Evolutionary conservation across 2,888 invertebrate genomes (phyloP), one percentile per base, ranked within the genome.

Genomic region (Arenicola marina): DNA sequence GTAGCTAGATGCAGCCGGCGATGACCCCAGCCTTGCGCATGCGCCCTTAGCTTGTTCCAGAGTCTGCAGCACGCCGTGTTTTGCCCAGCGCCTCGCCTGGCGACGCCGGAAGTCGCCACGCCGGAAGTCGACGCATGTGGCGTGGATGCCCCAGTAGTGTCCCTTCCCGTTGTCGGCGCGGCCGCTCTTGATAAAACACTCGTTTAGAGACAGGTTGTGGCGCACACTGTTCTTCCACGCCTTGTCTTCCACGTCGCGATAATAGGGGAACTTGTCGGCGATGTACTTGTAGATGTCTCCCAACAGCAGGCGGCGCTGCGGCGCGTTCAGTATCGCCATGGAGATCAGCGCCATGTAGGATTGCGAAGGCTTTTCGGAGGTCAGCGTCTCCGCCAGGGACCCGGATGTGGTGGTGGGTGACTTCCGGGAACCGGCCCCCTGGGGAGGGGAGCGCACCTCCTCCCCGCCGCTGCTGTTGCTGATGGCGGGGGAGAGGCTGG

Each of bases 111-210:
- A 66, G 45, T 64, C 59, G 11, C 63, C 66, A 26, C 38, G 31
- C 44, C 18, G 21, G 58, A 66, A 66, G n/a, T 63, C 63, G 18
- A 60, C 18, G 57, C 66, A 66, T 0, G 65, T 63, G 7, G 63
- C 56, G 57, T 60, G 59, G 4, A 66, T 51, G 24, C 48, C 21
- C 98, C 98, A 98, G 79, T 94, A 98, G 81, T 97, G 95, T 0
- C 97, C 97, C 83, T 98, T 95, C 0, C 97, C 98, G 82, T 97
- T 97, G 0, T 77, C 80, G 2, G 78, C 73, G 11, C 80, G 64
- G 1, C 79, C 81, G n/a, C 69, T 69, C 63, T 81, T 81, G 33
- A 81, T 71, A 67, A 81, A 81, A 60, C 81, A 81, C 59, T 80
- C 80, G 61, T 81, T 81, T 1, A 81, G 69, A 4, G 79, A 79